A percentile compares a stretch with the other conserved stretches of the same genome.
Conservation (phyloP, 1,140 invertebrate genomes). For the Sipha flava region DNA sequence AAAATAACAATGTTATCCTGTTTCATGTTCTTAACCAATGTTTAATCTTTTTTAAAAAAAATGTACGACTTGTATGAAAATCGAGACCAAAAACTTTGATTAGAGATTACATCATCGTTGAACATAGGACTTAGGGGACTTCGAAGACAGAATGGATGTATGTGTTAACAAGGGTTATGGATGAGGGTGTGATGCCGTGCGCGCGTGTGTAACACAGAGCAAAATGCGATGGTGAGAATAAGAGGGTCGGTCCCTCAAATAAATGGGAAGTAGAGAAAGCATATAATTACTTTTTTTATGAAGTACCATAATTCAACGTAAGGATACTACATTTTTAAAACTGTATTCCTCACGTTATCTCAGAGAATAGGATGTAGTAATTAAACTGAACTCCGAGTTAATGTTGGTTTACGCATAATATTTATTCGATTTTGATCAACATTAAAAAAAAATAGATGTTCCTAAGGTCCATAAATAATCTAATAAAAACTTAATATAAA, state of each 20-base stretch:
- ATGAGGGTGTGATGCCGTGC: background rate
- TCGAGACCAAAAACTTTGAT: background rate
- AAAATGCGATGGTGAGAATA: background rate
- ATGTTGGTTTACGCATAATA: background rate
- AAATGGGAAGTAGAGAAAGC: slow-evolving; percentile 5
- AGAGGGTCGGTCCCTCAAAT: slow-evolving; percentile 19
- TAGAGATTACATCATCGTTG: background rate
- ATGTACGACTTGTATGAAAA: background rate
- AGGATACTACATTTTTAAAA: background rate
- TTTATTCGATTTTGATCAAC: background rate
- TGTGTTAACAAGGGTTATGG: background rate
- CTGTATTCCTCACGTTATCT: background rate
- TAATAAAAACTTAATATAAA: too few relatives aligned
- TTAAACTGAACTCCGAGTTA: background rate
- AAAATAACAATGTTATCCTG: too few relatives aligned
- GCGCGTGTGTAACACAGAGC: background rate
- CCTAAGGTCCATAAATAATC: too few relatives aligned
- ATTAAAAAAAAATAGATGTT: too few relatives aligned
- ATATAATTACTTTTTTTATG: slow-evolving; percentile 17
- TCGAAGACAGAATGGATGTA: background rate
- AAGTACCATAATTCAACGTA: background rate
- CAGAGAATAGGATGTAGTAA: background rate
- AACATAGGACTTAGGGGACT: background rate
- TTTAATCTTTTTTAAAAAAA: background rate
- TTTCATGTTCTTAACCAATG: too few relatives aligned